A percentile compares a stretch with the other conserved stretches of the same genome.
Conservation (phyloP, 2,113 vertebrate species). For the Stercorarius parasiticus region DNA sequence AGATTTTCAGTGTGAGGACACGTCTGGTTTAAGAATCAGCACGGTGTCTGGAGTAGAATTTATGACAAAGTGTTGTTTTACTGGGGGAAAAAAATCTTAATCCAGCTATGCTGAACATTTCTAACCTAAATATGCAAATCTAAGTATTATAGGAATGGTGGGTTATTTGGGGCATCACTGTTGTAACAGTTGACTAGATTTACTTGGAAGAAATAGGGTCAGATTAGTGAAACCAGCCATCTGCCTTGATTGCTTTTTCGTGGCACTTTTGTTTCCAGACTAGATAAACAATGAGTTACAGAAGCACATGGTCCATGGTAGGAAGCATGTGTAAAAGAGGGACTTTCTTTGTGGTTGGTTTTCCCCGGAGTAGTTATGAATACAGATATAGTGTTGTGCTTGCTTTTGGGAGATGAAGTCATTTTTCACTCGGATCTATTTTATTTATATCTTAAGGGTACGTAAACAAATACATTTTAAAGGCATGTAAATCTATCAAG, state of each 20-base stretch:
- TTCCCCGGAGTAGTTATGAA: conserved; percentile 9
- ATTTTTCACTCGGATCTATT: conserved; percentile 17
- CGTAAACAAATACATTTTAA: conserved; percentile 38
- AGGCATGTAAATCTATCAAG: not conserved
- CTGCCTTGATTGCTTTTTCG: conserved; percentile 60
- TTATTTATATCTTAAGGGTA: conserved; percentile 14
- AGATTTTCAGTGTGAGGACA: not conserved
- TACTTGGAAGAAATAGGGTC: conserved; percentile 66
- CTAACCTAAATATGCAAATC: conserved; percentile 69
- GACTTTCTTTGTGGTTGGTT: not conserved
- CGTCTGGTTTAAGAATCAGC: not conserved
- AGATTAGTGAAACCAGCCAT: conserved; percentile 70
- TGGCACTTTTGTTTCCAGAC: conserved; percentile 29
- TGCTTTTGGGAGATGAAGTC: not conserved
- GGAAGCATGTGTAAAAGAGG: conserved; percentile 5
- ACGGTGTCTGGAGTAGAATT: not conserved
- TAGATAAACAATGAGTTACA: conserved; percentile 46
- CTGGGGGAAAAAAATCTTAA: not conserved
- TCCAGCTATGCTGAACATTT: not conserved
- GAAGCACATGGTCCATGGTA: not conserved
- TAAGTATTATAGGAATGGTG: conserved; percentile 52
- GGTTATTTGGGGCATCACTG: conserved; percentile 49
- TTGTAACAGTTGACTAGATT: conserved; percentile 45
- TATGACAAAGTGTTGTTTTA: conserved; percentile 32
- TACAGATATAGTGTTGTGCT: not conserved